Base-by-base conservation (phyloP, 2,113 vertebrate genomes). In the Spilogale gracilis region DNA sequence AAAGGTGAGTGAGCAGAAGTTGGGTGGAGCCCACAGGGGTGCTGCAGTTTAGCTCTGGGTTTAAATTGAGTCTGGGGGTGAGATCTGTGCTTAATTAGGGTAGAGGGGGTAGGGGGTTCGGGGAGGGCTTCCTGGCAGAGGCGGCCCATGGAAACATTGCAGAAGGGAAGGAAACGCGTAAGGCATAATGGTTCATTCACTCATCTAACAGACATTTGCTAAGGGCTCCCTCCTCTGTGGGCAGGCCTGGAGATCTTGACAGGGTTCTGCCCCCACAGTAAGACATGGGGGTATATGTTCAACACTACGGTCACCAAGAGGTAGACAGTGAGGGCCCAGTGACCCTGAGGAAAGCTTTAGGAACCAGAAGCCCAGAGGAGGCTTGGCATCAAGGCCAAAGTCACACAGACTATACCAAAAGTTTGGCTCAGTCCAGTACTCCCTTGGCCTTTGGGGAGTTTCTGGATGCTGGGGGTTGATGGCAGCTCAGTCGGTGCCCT, bases 91-190 rank as follows among this genome's bases (percentile, higher is more conserved):
- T 91, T 54, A 16, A 27, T 50, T 56, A 14, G 21, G 16, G 76
- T 48, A 1, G 4, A 32, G 13, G 27, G 23, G 2, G 9, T 54
- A 30, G 52, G n/a, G 17, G 48, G 4, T 79, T 89, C 67, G 18
- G 25, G 45, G 69, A 87, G 43, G 58, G 27, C 95, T 96, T 96
- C 89, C 78, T 93, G 86, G 89, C 93, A 17, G 94, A 89, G 84
- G 85, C 2, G 1, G 30, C 58, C 21, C 3, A 0, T 60, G 71
- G 45, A 65, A 14, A 14, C 27, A 3, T 63, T n/a, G 16, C 7
- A 58, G n/a, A 76, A 71, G 60, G 60, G 48, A 84, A 90, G 73
- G 89, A 11, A 20, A 38, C 2, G 6, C 9, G 1, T 61, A 38
- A n/a, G 0, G 11, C 9, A 2, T 61, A 38, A n/a, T 0, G 11